Evolutionary conservation across 2,113 vertebrate genomes (phyloP), one percentile per base, ranked within the genome.

Genomic region (Ciconia stormi): DNA sequence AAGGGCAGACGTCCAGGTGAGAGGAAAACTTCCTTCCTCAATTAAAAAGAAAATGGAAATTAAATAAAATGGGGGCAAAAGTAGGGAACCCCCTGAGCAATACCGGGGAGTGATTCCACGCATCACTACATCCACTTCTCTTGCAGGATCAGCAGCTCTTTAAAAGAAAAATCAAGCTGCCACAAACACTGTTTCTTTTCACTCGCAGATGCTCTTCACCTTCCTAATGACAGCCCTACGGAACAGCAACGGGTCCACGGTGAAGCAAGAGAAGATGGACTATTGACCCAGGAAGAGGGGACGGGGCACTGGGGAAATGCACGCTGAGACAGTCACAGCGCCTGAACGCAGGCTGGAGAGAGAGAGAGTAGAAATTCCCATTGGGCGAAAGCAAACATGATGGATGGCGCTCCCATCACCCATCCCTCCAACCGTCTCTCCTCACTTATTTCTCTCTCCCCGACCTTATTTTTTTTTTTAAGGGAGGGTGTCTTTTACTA

Each of bases 341-440:
- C 49, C 6, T 20, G 47, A 70, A 59, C 2, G 1, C 70, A n/a
- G 74, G 23, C 78, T 91, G 87, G 76, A 44, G 69, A 73, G 44
- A n/a, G n/a, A 19, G 67, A 72, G 56, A 38, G 55, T 44, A 49
- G 62, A 50, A 93, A 96, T 91, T 92, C 95, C 87, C 88, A 66
- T 9, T 1, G 16, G 88, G 49, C 3, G 3, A 85, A 94, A 92
- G 61, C 21, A 26, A 86, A 80, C 22, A 32, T 96, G 97, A 98
- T 96, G 93, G 90, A 97, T 97, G 94, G 87, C 63, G 40, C 30
- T 95, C 38, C 80, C 61, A 47, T 61, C 87, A 84, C 82, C 92
- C 66, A 87, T 38, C 70, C 61, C 58, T 95, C 84, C 76, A 61
- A 13, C 67, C 42, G 17, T 61, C 73, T 91, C 90, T 69, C 72